Evolutionary conservation across 1,140 invertebrate genomes (phyloP).

Genomic region (Idris sp.): DNA sequence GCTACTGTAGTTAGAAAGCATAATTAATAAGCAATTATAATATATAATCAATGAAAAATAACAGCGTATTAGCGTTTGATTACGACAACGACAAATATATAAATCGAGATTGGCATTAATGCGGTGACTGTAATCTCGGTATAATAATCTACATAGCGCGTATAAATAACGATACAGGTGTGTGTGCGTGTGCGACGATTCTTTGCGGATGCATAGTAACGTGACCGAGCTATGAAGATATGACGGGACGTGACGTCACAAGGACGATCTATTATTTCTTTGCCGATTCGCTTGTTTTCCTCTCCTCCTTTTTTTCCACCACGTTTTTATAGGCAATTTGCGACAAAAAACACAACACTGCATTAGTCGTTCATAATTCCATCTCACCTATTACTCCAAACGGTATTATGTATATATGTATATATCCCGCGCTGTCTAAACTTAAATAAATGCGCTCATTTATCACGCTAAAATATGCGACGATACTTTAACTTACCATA

Average conservation of each 20-base stretch:
- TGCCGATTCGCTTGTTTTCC: constrained; percentile 60
- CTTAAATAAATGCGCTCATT: constrained; percentile 56
- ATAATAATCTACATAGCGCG: constrained; percentile 57
- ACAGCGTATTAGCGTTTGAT: constrained; percentile 46
- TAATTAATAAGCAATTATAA: constrained; percentile 53
- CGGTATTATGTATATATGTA: constrained; percentile 39
- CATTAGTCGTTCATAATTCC: constrained; percentile 57
- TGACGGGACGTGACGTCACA: constrained; percentile 72
- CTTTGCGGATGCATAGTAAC: constrained; percentile 59
- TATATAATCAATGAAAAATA: constrained; percentile 59
- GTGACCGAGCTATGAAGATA: constrained; percentile 63
- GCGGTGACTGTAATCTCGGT: constrained; percentile 54
- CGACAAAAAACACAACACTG: constrained; percentile 48
- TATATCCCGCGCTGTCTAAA: constrained; percentile 54
- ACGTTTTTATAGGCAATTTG: constrained; percentile 53
- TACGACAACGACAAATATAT: constrained; percentile 38
- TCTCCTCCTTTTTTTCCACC: constrained; percentile 52
- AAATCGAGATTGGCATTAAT: constrained; percentile 51
- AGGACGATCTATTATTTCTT: constrained; percentile 66
- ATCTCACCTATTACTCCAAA: constrained; percentile 52
- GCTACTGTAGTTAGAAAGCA: constrained; percentile 37
- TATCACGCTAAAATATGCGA: constrained; percentile 55
- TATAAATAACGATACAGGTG: constrained; percentile 55
- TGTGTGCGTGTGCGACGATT: constrained; percentile 31
- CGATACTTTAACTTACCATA: constrained; percentile 57